Base-by-base conservation (phyloP, 2,888 invertebrate species). In the Abscondita cerata region DNA sequence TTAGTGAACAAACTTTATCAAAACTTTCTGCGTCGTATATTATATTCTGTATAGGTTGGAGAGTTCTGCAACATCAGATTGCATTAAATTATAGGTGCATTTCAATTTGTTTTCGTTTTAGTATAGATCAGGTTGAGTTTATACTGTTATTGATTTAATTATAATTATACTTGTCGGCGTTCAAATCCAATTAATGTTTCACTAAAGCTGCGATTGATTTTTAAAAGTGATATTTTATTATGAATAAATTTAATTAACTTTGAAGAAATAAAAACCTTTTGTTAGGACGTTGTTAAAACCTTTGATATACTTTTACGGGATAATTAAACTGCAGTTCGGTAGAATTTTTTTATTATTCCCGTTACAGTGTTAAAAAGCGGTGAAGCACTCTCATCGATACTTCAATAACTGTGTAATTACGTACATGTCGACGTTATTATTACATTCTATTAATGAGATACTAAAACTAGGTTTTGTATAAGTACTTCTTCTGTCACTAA, bases 131-230 rank as follows among this genome's bases (percentile, higher is more conserved):
- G 11, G n/a, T 52, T 16, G 18, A 52, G 34, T 36, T 36, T 2
- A 47, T 59, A 25, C 34, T 9, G 41, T 50, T 55, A 56, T 54
- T 53, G 55, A 60, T 60, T 60, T 51, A 20, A 31, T 34, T 18
- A 50, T 54, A 54, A 60, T 55, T 60, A 50, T 61, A 55, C 44
- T 52, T 51, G 52, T 69, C 65, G 69, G 70, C 70, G 71, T 65
- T 64, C 67, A 69, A 69, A 72, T 73, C 73, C 73, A 75, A 75
- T 74, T 73, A 75, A 72, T 71, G 68, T 64, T 70, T 68, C 71
- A 74, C 74, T 74, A 74, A 68, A 63, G 68, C 61, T 59, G 60
- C 64, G 54, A 52, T 64, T 59, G 66, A 66, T 71, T 70, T 61
- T 64, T 67, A 68, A 62, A 59, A 62, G 64, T 59, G 70, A 71